These are phyloP conservation scores for Bradypodion pumilum DNA, from an alignment of 2,797 vertebrate species.

Conservation along the genomic window DNA sequence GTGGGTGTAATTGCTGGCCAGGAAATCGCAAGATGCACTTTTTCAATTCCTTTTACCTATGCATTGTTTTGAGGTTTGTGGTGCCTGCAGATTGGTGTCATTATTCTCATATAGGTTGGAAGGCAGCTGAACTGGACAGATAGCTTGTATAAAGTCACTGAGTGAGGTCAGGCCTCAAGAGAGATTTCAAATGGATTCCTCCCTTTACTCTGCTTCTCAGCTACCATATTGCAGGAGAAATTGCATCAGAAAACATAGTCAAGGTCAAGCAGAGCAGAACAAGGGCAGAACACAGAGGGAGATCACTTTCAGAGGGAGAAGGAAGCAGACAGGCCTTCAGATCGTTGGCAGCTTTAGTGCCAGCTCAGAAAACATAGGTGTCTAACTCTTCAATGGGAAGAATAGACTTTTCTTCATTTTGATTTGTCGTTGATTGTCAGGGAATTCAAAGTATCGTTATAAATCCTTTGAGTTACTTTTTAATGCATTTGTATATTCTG, in stretches of 20 bases:
- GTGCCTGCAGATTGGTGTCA: neutral
- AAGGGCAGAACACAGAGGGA: neutral
- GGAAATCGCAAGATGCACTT: too few relatives aligned
- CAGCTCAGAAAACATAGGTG: neutral
- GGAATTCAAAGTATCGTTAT: too few relatives aligned
- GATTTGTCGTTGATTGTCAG: constrained; percentile 24
- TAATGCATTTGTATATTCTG: too few relatives aligned
- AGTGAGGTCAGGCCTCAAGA: neutral
- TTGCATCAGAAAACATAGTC: neutral
- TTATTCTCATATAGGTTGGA: neutral
- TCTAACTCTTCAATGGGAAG: neutral
- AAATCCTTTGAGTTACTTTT: too few relatives aligned
- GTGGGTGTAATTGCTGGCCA: too few relatives aligned
- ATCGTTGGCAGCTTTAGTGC: neutral
- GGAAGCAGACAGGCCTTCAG: neutral
- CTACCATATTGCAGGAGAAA: neutral
- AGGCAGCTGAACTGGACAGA: neutral
- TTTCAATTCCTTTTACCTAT: too few relatives aligned
- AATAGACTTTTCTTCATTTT: constrained; percentile 30
- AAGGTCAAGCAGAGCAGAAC: neutral
- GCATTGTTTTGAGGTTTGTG: too few relatives aligned
- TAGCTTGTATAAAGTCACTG: neutral
- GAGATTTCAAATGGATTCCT: neutral
- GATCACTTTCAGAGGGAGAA: neutral
- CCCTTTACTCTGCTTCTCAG: too few relatives aligned